phyloP scores from a whole-genome alignment of 2,888 invertebrate genomes.

The Acleris cristana region DNA sequence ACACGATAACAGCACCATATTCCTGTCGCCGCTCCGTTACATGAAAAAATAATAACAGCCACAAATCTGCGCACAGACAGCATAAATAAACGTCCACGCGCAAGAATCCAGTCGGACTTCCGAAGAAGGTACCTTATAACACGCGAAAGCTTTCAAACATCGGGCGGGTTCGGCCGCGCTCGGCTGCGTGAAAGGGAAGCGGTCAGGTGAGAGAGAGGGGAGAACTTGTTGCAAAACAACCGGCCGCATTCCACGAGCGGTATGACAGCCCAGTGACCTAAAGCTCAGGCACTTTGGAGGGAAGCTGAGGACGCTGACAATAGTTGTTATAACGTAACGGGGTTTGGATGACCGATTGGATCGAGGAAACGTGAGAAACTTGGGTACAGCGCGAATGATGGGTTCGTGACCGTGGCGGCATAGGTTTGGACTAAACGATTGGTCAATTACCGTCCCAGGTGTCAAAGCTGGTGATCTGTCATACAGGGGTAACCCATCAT shows the following conservation, averaged over 20 bases:
- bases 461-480: no score
- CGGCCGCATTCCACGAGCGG: slow-evolving; percentile 67
- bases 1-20: slow-evolving; percentile 11
- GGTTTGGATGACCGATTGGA: slow-evolving; percentile 14
- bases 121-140: slow-evolving; percentile 57
- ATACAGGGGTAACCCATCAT: no score
- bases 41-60: slow-evolving; percentile 28
- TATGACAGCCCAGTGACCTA: slow-evolving; percentile 79
- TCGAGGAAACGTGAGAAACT: slow-evolving; percentile 12
- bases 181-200: slow-evolving; percentile 44
- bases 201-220: slow-evolving; percentile 51
- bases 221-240: slow-evolving; percentile 79
- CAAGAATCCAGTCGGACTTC: slow-evolving; percentile 65
- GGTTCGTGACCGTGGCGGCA: no score
- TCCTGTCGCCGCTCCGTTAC: slow-evolving; percentile 33
- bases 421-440: no score
- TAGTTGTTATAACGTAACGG: slow-evolving; percentile 29
- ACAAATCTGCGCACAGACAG: slow-evolving; percentile 44
- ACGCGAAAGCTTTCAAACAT: slow-evolving; percentile 45
- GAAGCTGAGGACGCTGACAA: slow-evolving; percentile 41
- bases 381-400: neutral
- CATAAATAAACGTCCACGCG: slow-evolving; percentile 52
- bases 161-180: slow-evolving; percentile 47
- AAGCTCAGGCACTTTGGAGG: slow-evolving; percentile 55
- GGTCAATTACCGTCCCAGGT: no score